Evolutionary conservation across 2,797 vertebrate species (phyloP).

Genomic region (Poecilia gillii): DNA sequence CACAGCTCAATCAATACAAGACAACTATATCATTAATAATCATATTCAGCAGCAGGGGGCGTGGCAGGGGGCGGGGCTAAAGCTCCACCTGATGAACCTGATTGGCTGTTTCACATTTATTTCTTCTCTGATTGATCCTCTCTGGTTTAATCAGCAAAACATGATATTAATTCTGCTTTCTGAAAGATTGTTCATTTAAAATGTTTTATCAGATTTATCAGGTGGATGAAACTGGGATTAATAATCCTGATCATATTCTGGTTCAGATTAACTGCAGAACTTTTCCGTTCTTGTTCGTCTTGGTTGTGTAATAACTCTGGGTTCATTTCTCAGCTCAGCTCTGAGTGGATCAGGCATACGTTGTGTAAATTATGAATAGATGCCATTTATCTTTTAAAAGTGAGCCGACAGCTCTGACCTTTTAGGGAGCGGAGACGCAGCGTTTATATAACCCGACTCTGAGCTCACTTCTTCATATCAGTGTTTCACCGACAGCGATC

Average conservation of each 20-base stretch:
- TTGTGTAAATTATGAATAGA: not conserved
- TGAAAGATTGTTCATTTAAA: not conserved
- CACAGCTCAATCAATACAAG: not conserved
- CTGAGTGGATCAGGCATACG: not conserved
- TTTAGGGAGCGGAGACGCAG: not conserved
- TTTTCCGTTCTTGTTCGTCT: not conserved
- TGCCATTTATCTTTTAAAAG: not conserved
- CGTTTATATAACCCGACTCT: not conserved
- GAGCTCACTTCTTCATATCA: not conserved
- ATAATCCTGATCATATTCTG: not conserved
- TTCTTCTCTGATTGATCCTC: not conserved
- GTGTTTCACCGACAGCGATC: not conserved
- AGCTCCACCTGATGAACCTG: not conserved
- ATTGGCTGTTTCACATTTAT: not conserved
- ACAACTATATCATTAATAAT: not conserved
- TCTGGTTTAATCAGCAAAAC: not conserved
- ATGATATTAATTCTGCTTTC: not conserved
- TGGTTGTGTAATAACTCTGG: not conserved
- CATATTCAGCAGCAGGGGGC: not conserved
- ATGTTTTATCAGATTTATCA: not conserved
- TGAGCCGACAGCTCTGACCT: slow-evolving; percentile 12
- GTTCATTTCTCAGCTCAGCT: not conserved
- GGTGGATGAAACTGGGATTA: not conserved
- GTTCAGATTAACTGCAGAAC: not conserved
- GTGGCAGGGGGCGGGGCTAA: not conserved